Conservation (phyloP, 2,888 invertebrate species). For the Syrphus vitripennis region DNA sequence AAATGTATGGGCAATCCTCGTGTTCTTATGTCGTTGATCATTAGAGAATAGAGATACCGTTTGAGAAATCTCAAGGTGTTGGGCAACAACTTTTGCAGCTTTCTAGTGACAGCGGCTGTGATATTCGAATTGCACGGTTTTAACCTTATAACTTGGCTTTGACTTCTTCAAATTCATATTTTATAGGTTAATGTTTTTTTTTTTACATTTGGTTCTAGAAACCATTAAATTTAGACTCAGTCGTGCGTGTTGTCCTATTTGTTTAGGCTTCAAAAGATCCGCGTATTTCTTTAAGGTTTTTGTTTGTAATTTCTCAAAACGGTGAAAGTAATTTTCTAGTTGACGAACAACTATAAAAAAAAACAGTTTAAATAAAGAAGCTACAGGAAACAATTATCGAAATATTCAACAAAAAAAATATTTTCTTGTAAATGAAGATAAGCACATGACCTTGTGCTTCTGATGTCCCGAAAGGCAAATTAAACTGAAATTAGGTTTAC, state of each 20-base stretch:
- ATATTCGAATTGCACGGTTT: too few relatives aligned
- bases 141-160: too few relatives aligned
- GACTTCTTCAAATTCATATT: too few relatives aligned
- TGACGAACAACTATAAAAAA: not conserved
- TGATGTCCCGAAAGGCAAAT: not conserved
- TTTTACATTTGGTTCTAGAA: too few relatives aligned
- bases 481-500: constrained; percentile 3
- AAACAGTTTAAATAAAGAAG: not conserved
- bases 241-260: not conserved
- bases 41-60: too few relatives aligned
- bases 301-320: not conserved
- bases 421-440: not conserved
- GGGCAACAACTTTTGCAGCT: too few relatives aligned
- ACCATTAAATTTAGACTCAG: not conserved
- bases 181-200: too few relatives aligned
- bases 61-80: too few relatives aligned
- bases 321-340: not conserved
- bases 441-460: not conserved
- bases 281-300: not conserved
- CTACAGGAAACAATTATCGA: not conserved
- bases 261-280: not conserved
- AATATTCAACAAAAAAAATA: not conserved
- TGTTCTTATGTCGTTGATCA: too few relatives aligned
- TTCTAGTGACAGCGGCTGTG: too few relatives aligned
- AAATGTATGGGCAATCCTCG: too few relatives aligned